A percentile compares a stretch with the other conserved stretches of the same genome.
Evolutionary conservation across 2,888 invertebrate species (phyloP).

Genomic region (Netelia fuscicornis): DNA sequence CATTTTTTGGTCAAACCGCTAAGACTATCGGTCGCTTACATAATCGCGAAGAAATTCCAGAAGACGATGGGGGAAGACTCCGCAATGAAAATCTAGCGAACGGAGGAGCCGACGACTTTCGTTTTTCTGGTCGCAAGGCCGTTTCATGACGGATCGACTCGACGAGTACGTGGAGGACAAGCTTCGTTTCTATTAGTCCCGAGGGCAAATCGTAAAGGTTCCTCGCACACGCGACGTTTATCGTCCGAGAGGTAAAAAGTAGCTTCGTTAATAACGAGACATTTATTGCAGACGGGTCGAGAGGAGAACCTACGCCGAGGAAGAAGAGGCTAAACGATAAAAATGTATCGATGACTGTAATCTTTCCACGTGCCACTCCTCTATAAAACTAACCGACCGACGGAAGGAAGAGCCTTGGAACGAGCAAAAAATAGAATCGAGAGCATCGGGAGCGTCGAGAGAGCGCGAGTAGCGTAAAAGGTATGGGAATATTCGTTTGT

Average conservation of each 20-base stretch:
- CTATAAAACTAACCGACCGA: background rate
- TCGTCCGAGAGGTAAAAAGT: no score
- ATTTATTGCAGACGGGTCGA: constrained; percentile 33
- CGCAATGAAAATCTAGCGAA: constrained; percentile 12
- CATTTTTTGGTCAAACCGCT: constrained; percentile 4
- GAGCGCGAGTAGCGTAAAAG: constrained; percentile 30
- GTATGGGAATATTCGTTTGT: constrained; percentile 46
- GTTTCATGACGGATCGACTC: constrained; percentile 44
- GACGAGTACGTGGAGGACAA: constrained; percentile 1
- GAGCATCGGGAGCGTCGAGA: background rate
- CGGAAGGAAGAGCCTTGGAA: constrained; percentile 2
- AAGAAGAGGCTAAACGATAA: background rate
- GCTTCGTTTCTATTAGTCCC: no score
- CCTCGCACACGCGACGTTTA: no score
- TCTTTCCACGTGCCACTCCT: background rate
- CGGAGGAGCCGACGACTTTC: constrained; percentile 61
- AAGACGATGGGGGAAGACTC: constrained; percentile 7
- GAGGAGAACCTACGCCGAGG: background rate
- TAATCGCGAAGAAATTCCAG: constrained; percentile 64
- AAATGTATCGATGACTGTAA: constrained; percentile 21
- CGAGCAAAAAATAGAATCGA: background rate
- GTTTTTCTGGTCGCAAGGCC: constrained; percentile 69
- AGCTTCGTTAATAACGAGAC: background rate
- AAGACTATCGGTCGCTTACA: constrained; percentile 46
- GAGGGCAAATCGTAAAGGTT: no score